phyloP scores from a whole-genome alignment of 2,888 invertebrate genomes.

The Nephrotoma flavescens region DNA sequence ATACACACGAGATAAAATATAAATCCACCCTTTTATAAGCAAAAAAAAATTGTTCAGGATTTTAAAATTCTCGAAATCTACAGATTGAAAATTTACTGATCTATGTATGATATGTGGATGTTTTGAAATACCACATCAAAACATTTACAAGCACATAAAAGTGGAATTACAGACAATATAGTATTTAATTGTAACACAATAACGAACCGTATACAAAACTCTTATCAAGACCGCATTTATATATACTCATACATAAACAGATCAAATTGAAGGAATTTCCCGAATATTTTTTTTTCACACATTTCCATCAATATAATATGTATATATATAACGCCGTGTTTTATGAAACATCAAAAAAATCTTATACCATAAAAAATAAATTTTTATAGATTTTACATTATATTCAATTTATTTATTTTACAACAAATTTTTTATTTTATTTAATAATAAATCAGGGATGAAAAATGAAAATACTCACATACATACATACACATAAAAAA shows the following conservation, averaged over 20 bases:
- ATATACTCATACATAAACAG: background rate
- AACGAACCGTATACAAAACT: background rate
- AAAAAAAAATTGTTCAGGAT: background rate
- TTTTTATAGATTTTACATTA: background rate
- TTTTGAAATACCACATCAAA: constrained; percentile 4
- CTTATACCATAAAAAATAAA: background rate
- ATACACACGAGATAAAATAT: background rate
- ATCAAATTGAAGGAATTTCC: background rate
- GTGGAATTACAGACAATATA: background rate
- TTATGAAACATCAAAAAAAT: background rate
- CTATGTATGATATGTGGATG: constrained; percentile 1
- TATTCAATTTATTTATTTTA: background rate
- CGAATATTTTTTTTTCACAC: background rate
- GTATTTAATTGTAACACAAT: background rate
- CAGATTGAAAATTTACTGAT: background rate
- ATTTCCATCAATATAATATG: background rate
- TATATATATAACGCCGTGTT: background rate
- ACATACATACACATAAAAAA: background rate
- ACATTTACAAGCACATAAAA: background rate
- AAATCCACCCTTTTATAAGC: background rate
- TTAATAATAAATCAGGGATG: background rate
- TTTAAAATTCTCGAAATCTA: background rate
- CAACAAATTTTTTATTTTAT: background rate
- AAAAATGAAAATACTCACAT: background rate
- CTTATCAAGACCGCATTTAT: background rate